Base-by-base conservation (phyloP, 53 echinoderm and acorn worm genomes). In the Pentamera pediparva region DNA sequence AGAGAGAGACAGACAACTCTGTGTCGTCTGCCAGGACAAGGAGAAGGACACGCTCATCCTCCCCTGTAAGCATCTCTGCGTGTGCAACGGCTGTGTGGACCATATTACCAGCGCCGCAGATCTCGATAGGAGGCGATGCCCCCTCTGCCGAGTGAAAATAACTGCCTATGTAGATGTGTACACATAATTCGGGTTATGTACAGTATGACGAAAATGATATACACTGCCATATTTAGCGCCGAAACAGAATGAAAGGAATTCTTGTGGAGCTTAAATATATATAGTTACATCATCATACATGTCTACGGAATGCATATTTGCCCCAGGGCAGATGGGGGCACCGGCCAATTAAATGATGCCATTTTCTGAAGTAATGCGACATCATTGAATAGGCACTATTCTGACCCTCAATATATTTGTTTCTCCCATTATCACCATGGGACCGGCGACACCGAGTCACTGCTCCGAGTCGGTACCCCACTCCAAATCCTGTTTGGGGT, bases 1-100 rank as follows among this genome's bases (percentile, higher is more conserved):
- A n/a, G 89, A 92, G 28, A 70, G 74, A 5, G 92, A 92, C 48
- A 78, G 73, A 20, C 71, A 80, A 61, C 56, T 86, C 18, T 92
- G 92, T 67, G 92, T 92, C 15, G 86, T 92, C 1, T 92, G 92
- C 48, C 92, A 86, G 52, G 92, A 92, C 77, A 78, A 80, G n/a
- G 56, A 25, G 15, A 92, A 92, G 70, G 67, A 92, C 57, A 89
- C 78, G 18, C 51, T 92, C 2, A 63, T 92, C 56, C 37, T 92
- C 11, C 92, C 92, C 9, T 92, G 92, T 24, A 86, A 89, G 55
- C 92, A 92, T 74, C 79, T 92, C 5, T 92, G 92, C 58, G 73
- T 86, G 19, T 92, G 92, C 61, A 8, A 59, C 8, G 74, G 65
- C 15, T 92, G 92, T 54, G 86, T 82, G 11, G 86, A 92, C 4